Percentiles rank a stretch among this genome's conserved stretches.
Evolutionary conservation across 1,140 invertebrate genomes (phyloP).

Genomic region (Drosophila willistoni): DNA sequence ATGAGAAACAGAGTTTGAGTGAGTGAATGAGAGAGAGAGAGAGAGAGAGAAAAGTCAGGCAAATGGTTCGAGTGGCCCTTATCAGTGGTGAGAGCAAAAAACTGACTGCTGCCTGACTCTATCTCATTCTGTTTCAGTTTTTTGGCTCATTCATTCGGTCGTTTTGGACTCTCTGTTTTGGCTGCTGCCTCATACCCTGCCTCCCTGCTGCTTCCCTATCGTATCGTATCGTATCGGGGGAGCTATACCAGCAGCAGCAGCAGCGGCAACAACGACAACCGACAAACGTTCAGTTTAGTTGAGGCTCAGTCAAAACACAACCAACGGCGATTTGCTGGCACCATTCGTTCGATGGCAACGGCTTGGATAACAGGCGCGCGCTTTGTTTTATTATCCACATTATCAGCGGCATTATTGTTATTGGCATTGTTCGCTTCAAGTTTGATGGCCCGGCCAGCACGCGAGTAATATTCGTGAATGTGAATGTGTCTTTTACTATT

Average conservation of each 20-base stretch:
- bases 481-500: constrained; percentile 18
- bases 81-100: constrained; percentile 26
- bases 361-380: constrained; percentile 83
- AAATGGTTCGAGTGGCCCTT: constrained; percentile 22
- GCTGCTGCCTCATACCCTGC: constrained; percentile 54
- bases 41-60: constrained; percentile 4
- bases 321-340: constrained; percentile 82
- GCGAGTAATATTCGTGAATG: constrained; percentile 27
- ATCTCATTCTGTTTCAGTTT: constrained; percentile 56
- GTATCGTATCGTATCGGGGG: constrained; percentile 34
- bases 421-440: constrained; percentile 63
- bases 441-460: constrained; percentile 38
- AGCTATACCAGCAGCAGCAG: constrained; percentile 42
- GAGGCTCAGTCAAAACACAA: constrained; percentile 82
- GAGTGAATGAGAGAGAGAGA: constrained; percentile 22
- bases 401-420: constrained; percentile 83
- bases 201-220: background rate
- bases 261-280: constrained; percentile 18
- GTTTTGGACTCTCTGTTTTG: constrained; percentile 67
- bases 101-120: constrained; percentile 1
- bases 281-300: constrained; percentile 55
- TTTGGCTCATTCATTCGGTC: constrained; percentile 57
- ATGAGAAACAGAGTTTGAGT: background rate
- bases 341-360: constrained; percentile 83
- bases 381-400: constrained; percentile 83